Base-by-base conservation (phyloP, 2,113 vertebrate genomes). In the Paratilapia polleni region DNA sequence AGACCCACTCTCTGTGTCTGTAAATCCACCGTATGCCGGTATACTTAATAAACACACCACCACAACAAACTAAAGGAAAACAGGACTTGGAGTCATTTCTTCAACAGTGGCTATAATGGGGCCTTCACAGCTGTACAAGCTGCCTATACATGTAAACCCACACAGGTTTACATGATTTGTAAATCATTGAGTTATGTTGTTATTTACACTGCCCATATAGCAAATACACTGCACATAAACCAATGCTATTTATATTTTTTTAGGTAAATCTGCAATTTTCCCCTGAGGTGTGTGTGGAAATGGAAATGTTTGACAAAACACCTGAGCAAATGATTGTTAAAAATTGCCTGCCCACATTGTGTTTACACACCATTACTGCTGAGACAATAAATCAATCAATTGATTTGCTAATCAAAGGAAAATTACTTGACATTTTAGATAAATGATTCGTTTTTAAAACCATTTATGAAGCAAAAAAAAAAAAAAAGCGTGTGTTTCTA, bases 361-460 rank as follows among this genome's bases (percentile, higher is more conserved):
- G 66, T 73, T 73, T 73, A 52, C 43, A 66, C 13, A 43, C 38
- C 38, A 52, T 73, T 13, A 73, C 43, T 31, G 26, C 17, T 52
- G 66, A 73, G 66, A 70, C 43, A 52, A 70, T 70, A 52, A 52
- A 52, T 73, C 43, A n/a, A 52, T 73, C 26, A 73, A 73, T 31
- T 52, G 66, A 73, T 73, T 43, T 10, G 28, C 43, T 73, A 49
- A 73, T 52, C 43, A 70, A 70, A 22, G 47, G 24, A 70, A 70
- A 70, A 70, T 68, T 22, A 68, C 38, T 38, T 26, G 38, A 47
- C 14, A 68, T 73, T 26, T 52, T 52, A 52, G 1, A 19, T 73
- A 24, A 52, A 20, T 28, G 17, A 52, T 73, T n/a, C 52, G 43
- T 31, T 4, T 52, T 73, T 73, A 13, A 73, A 73, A 52, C 52